A percentile compares a stretch with the other conserved stretches of the same genome.
These are phyloP conservation scores for Eristalis intricaria DNA, from an alignment of 2,888 invertebrate genomes.

Conservation along the genomic window DNA sequence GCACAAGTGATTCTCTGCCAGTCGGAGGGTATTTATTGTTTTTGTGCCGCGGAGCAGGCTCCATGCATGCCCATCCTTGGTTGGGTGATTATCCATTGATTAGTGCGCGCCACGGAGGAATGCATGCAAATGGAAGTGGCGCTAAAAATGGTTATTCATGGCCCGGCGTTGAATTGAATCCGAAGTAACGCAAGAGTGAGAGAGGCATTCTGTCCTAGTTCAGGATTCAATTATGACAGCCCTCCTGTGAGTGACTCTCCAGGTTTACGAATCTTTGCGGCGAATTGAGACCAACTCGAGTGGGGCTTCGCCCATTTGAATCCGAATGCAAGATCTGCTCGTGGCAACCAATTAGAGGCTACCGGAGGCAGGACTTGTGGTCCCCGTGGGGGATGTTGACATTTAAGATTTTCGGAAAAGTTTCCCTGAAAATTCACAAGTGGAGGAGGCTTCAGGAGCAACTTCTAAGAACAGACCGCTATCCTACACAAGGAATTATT, in stretches of 20 bases:
- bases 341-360: neutral
- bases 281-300: neutral
- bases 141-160: constrained; percentile 54
- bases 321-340: neutral
- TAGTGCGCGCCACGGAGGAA: constrained; percentile 50
- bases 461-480: no score
- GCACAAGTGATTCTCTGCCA: constrained; percentile 32
- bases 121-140: constrained; percentile 51
- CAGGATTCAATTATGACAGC: constrained; percentile 21
- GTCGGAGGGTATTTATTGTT: constrained; percentile 30
- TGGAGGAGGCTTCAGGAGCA: no score
- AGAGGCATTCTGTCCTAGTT: constrained; percentile 39
- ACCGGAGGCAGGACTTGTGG: neutral
- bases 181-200: constrained; percentile 53
- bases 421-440: no score
- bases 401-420: neutral
- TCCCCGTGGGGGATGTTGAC: neutral
- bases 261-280: neutral
- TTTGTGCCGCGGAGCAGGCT: constrained; percentile 32
- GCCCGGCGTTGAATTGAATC: constrained; percentile 34
- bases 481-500: no score
- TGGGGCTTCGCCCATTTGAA: neutral
- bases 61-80: constrained; percentile 45
- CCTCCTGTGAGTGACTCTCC: neutral
- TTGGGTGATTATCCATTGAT: constrained; percentile 54